Evolutionary conservation across 1,140 invertebrate species (phyloP), one percentile per base, ranked within the genome.

Genomic region (Prorops nasuta): DNA sequence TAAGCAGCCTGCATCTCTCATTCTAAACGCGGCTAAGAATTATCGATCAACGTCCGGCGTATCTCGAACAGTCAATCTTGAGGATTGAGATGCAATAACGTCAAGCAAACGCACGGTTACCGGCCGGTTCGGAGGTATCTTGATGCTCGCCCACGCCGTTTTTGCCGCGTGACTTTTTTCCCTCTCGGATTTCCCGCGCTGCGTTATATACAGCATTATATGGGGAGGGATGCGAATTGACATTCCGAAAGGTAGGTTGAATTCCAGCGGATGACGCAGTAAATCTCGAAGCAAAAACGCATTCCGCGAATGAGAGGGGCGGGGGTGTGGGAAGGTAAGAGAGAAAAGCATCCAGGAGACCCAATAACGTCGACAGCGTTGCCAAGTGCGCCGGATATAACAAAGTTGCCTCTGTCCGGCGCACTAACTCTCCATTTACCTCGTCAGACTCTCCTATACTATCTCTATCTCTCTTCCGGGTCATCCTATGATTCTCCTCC

Each of bases 211-310:
- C n/a, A n/a, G n/a, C n/a, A n/a, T n/a, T n/a, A n/a, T n/a, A n/a
- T n/a, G n/a, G n/a, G n/a, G n/a, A n/a, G n/a, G n/a, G n/a, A n/a
- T n/a, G n/a, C n/a, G n/a, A n/a, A n/a, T n/a, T n/a, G n/a, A n/a
- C n/a, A n/a, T n/a, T n/a, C n/a, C n/a, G n/a, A n/a, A n/a, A n/a
- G n/a, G n/a, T n/a, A n/a, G n/a, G n/a, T n/a, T n/a, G n/a, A n/a
- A n/a, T n/a, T n/a, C n/a, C n/a, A n/a, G n/a, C n/a, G 43, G 49
- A 56, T 56, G 56, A 56, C 59, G 56, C 49, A 44, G 56, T 56
- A 61, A 59, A 61, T 61, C 56, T 56, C 52, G 24, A 43, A 37
- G 24, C 36, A 56, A 58, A 53, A 56, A 59, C 49, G 52, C 50
- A 58, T 50, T 51, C 56, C 56, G 35, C 14, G 31, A n/a, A 8